Percentiles rank a stretch among this genome's conserved stretches.
These are phyloP conservation scores for Zoanthus solanderi DNA, from an alignment of 92 coral and sea anemone species.

Conservation along the genomic window DNA sequence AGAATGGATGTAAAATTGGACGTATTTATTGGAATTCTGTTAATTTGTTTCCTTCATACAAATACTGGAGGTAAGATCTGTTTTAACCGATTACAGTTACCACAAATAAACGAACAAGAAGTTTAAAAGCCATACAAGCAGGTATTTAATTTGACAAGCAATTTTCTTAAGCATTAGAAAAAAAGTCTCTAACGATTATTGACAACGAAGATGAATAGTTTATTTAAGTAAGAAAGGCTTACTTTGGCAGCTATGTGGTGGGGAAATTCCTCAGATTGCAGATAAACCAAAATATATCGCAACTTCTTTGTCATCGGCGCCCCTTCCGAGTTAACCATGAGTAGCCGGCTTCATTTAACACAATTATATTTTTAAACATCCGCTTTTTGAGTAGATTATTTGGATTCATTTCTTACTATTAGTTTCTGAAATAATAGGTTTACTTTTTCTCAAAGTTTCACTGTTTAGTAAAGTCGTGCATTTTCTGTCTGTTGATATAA, in stretches of 20 bases:
- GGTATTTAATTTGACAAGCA: slow-evolving; percentile 29
- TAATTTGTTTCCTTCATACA: slow-evolving; percentile 1
- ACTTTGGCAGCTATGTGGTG: not conserved
- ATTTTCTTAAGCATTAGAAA: slow-evolving; percentile 50
- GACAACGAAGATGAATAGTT: slow-evolving; percentile 37
- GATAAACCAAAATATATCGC: not conserved
- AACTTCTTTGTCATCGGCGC: not conserved
- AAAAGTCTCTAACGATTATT: slow-evolving; percentile 38
- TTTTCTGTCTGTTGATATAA: not conserved
- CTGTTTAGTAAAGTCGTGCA: not conserved
- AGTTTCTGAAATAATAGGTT: not conserved
- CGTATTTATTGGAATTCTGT: not conserved
- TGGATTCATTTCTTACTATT: not conserved
- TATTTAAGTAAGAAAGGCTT: slow-evolving; percentile 9
- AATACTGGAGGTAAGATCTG: slow-evolving; percentile 19
- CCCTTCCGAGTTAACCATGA: not conserved
- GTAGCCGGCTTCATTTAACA: not conserved
- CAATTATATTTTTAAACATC: not conserved
- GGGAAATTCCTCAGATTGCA: not conserved
- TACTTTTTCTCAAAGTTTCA: not conserved
- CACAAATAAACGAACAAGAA: not conserved
- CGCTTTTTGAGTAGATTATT: not conserved
- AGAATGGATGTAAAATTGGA: slow-evolving; percentile 25
- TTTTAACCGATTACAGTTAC: not conserved
- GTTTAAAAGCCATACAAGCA: slow-evolving; percentile 3